Percentiles rank a stretch among this genome's conserved stretches.
These are phyloP conservation scores for Mythimna ferrago DNA, from an alignment of 2,888 invertebrate genomes.

Conservation along the genomic window DNA sequence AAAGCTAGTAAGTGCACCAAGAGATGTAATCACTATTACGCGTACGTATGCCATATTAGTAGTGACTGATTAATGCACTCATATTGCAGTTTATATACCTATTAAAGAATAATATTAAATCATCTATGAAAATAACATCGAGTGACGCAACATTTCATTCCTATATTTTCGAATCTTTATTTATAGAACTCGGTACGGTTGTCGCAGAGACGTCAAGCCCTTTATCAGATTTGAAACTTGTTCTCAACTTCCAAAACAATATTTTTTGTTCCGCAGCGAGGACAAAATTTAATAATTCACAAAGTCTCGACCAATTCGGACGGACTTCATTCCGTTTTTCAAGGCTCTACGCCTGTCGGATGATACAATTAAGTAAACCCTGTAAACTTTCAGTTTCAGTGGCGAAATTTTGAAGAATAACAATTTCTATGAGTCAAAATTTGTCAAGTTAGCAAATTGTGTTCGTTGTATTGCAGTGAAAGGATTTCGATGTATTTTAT, in stretches of 20 bases:
- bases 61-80: background rate
- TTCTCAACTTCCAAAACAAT: constrained; percentile 53
- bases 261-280: constrained; percentile 56
- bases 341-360: constrained; percentile 61
- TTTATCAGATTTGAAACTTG: constrained; percentile 64
- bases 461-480: constrained; percentile 39
- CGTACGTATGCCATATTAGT: too few species aligned
- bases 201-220: constrained; percentile 40
- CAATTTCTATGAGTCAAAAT: constrained; percentile 46
- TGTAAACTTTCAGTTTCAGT: constrained; percentile 62
- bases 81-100: background rate
- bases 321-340: constrained; percentile 63
- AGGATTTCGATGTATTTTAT: constrained; percentile 43
- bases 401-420: constrained; percentile 55
- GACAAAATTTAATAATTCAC: constrained; percentile 68
- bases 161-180: constrained; percentile 30
- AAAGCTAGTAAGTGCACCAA: too few species aligned
- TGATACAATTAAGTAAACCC: constrained; percentile 71
- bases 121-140: background rate
- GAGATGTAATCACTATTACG: too few species aligned
- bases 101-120: background rate
- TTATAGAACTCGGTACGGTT: constrained; percentile 24
- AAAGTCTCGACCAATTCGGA: constrained; percentile 56
- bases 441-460: constrained; percentile 50
- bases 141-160: constrained; percentile 2